Evolutionary conservation across 2,888 invertebrate genomes (phyloP), one percentile per base, ranked within the genome.

Genomic region (Schrankia costaestrigalis): DNA sequence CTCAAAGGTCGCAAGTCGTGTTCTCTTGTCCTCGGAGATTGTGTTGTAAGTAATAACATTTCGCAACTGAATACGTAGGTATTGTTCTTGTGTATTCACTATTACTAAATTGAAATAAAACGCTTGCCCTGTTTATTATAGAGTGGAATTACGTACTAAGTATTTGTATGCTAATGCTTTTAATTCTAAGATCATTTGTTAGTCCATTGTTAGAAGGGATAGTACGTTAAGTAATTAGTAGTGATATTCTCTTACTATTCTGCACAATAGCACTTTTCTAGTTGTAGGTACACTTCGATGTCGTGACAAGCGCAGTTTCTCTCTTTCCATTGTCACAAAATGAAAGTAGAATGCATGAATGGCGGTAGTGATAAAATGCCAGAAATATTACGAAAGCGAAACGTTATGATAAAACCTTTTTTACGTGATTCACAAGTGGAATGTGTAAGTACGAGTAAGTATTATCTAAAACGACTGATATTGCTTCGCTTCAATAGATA

Each of bases 41-140:
- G 44, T 54, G 48, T 57, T 45, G 47, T 57, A 46, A 46, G 38
- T 49, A 42, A 44, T 44, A 55, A 31, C 28, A 9, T 65, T 67
- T 48, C 66, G 56, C 56, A 65, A 67, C 41, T 21, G 47, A 37
- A 47, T 48, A 46, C 41, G 50, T 46, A 32, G 22, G 48, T 39
- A 60, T 62, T 65, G 60, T 63, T 55, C 46, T 52, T 42, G 39
- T 50, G 46, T 40, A 40, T 46, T 54, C 45, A 47, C 35, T 55
- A 57, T 57, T n/a, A 41, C 30, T 34, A 34, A 44, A 43, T 44
- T 40, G 38, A 47, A 45, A 35, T 47, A 43, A 48, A 45, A 35
- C 34, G 26, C 27, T 14, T 33, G 34, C 45, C 22, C 12, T 27
- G 33, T 41, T 18, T 21, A 48, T 42, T 41, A 38, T 39, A 24